phyloP scores from a whole-genome alignment of 2,113 vertebrate species.

The Amphiprion ocellaris region DNA sequence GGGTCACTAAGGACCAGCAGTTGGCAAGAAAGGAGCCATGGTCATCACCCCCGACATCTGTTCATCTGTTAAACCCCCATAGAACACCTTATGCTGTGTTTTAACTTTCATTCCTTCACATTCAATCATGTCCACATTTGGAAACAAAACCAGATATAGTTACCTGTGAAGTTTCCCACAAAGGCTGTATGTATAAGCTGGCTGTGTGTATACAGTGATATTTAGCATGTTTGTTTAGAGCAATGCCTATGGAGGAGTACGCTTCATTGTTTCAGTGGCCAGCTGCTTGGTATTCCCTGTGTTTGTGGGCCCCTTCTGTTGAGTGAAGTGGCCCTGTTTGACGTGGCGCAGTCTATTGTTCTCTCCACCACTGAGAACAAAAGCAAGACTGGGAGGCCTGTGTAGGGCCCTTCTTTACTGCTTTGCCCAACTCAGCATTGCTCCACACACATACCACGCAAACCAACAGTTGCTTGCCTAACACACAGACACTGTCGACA shows the following conservation, averaged over 20 bases:
- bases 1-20: constrained; percentile 83
- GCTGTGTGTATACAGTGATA: constrained; percentile 36
- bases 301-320: constrained; percentile 82
- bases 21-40: constrained; percentile 72
- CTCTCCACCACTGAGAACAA: constrained; percentile 82
- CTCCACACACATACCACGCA: constrained; percentile 66
- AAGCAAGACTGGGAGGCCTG: constrained; percentile 83
- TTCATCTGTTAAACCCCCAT: constrained; percentile 73
- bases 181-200: background rate
- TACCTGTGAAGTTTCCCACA: background rate
- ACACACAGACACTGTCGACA: constrained; percentile 65
- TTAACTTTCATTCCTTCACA: constrained; percentile 59
- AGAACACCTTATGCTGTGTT: constrained; percentile 62
- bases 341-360: constrained; percentile 84
- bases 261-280: constrained; percentile 82
- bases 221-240: constrained; percentile 63
- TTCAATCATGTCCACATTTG: constrained; percentile 28
- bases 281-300: constrained; percentile 86
- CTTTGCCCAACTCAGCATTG: constrained; percentile 73
- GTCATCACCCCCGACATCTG: constrained; percentile 82
- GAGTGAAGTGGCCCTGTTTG: constrained; percentile 84
- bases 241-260: constrained; percentile 54
- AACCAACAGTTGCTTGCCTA: constrained; percentile 60
- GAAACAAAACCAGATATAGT: constrained; percentile 27
- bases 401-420: constrained; percentile 77